These are phyloP conservation scores for Platynereis dumerilii DNA, from an alignment of 2,888 invertebrate species.

Conservation along the genomic window DNA sequence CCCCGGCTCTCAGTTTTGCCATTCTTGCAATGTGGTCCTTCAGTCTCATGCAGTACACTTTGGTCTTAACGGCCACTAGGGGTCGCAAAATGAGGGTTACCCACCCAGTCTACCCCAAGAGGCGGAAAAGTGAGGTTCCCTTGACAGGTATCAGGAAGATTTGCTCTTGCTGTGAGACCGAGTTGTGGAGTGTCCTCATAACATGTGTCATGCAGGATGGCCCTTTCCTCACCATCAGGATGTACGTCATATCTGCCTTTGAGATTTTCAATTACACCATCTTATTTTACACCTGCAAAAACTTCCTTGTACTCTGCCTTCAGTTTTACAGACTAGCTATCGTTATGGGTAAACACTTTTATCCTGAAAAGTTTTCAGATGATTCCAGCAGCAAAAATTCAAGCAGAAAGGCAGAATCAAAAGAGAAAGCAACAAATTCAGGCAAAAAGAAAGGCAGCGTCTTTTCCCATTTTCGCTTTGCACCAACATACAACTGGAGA, in stretches of 20 bases:
- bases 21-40: conserved; percentile 58
- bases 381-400: too few species aligned
- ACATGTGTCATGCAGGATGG: conserved; percentile 65
- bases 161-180: conserved; percentile 42
- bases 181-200: conserved; percentile 64
- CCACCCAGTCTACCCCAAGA: background rate
- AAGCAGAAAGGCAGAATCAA: too few species aligned
- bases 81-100: conserved; percentile 42
- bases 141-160: background rate
- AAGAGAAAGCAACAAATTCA: too few species aligned
- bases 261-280: conserved; percentile 53
- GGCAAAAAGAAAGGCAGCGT: too few species aligned
- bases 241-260: conserved; percentile 48
- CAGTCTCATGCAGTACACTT: conserved; percentile 58
- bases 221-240: conserved; percentile 61
- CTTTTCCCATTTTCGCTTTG: too few species aligned
- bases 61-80: conserved; percentile 58
- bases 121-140: conserved; percentile 5
- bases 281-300: conserved; percentile 58
- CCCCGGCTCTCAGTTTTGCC: conserved; percentile 62
- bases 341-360: background rate
- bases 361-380: too few species aligned
- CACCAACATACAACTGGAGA: too few species aligned
- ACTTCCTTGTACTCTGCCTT: conserved; percentile 45
- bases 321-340: conserved; percentile 45